phyloP scores from a whole-genome alignment of 2,797 vertebrate genomes.

The Menidia menidia region DNA sequence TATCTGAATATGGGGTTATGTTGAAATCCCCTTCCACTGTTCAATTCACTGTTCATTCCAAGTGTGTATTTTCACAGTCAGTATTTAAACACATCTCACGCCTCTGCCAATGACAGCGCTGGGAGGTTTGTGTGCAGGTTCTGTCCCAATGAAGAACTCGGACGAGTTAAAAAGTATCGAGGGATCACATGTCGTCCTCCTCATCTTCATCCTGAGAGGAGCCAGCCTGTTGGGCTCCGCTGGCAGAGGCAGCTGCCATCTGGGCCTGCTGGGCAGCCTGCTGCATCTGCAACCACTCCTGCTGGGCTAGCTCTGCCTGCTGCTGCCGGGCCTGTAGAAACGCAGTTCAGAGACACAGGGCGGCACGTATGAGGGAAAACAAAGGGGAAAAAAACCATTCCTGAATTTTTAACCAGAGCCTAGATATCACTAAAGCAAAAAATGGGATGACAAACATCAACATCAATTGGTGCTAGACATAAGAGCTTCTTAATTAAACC shows the following conservation, averaged over 20 bases:
- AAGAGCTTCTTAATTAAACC: too few relatives aligned
- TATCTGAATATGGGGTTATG: conserved; percentile 23
- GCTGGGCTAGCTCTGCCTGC: conserved; percentile 97
- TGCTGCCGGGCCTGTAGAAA: conserved; percentile 92
- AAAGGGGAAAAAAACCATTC: too few relatives aligned
- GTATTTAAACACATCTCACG: conserved; percentile 82
- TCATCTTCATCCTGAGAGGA: conserved; percentile 99
- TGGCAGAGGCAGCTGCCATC: conserved; percentile 94
- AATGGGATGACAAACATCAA: too few relatives aligned
- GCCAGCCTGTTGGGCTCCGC: conserved; percentile 91
- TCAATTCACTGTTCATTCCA: conserved; percentile 40
- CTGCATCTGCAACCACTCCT: conserved; percentile 99
- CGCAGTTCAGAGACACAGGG: neutral
- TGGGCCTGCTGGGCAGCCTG: conserved; percentile 98
- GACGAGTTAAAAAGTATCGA: conserved; percentile 32
- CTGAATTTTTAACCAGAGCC: too few relatives aligned
- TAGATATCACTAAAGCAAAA: too few relatives aligned
- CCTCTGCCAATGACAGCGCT: conserved; percentile 81
- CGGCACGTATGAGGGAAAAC: neutral
- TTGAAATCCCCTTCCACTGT: conserved; percentile 19
- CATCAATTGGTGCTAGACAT: too few relatives aligned
- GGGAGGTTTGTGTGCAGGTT: conserved; percentile 79
- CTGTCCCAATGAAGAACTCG: conserved; percentile 70
- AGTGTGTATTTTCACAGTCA: conserved; percentile 31
- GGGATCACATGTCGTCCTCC: conserved; percentile 94